Evolutionary conservation across 92 coral and sea anemone species (phyloP).

Genomic region (Zoanthus sociatus): DNA sequence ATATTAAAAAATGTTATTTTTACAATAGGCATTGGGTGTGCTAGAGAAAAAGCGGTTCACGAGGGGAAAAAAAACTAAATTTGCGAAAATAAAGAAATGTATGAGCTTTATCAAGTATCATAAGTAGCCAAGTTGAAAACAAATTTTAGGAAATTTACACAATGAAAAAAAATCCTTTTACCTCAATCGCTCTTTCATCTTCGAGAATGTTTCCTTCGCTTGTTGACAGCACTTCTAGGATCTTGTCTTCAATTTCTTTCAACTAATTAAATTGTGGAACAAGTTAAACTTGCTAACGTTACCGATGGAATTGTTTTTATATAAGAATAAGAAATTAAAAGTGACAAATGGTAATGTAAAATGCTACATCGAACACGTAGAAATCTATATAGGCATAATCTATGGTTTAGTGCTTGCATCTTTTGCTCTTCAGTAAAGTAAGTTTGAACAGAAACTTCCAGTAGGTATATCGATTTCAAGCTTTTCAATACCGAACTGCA

Average conservation of each 20-base stretch:
- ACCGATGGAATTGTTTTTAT: neutral
- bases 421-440: too few relatives aligned
- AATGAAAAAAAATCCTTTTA: neutral
- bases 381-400: too few relatives aligned
- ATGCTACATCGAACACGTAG: too few relatives aligned
- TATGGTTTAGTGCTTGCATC: too few relatives aligned
- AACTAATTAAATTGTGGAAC: conserved; percentile 44
- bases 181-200: conserved; percentile 98
- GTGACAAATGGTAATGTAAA: neutral
- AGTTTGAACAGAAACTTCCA: too few relatives aligned
- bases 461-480: too few relatives aligned
- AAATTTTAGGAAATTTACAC: neutral
- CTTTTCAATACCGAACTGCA: too few relatives aligned
- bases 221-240: conserved; percentile 95
- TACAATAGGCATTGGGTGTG: too few relatives aligned
- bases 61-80: too few relatives aligned
- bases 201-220: conserved; percentile 97
- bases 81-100: too few relatives aligned
- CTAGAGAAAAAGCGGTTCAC: too few relatives aligned
- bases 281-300: neutral
- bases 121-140: neutral
- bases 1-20: too few relatives aligned
- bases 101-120: neutral
- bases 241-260: conserved; percentile 97
- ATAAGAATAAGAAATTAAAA: neutral